Evolutionary conservation across 2,113 vertebrate species (phyloP), one percentile per base, ranked within the genome.

Genomic region (Hippopotamus amphibius): DNA sequence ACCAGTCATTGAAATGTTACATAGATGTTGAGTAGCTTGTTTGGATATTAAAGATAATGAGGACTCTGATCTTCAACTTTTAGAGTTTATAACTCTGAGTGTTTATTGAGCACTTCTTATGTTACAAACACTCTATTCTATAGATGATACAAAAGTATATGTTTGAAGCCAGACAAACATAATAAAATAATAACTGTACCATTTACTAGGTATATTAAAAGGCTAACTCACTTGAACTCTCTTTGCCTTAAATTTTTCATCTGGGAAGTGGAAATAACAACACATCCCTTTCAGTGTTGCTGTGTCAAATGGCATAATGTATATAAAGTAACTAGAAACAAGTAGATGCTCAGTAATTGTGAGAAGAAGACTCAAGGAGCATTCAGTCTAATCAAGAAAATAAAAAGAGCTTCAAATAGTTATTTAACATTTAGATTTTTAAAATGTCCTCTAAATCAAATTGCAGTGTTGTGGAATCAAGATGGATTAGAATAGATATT

Each of bases 341-440:
- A 13, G 10, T 61, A 57, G 50, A 63, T 61, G 13, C 22, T 24
- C 15, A 80, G 6, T 80, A 68, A 93, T 65, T 21, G 12, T 83
- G 17, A 88, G 12, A 79, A 88, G 15, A 79, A 74, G 9, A 24
- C 22, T 80, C 1, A 26, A 33, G 17, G 26, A 68, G 7, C 33
- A 88, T 59, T 8, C 1, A 1, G 8, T 63, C 13, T 21, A 76
- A 80, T 65, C 0, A 72, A 22, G 8, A 55, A 72, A 74, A 61
- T 81, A 82, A 50, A 26, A 79, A 82, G 30, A 90, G 33, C 26
- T 88, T 86, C 30, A 61, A 41, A 90, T 3, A 81, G 1, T 89
- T 74, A 65, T 22, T 59, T 89, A 88, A 17, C 61, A 83, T 84
- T 95, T 93, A 48, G 12, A 85, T 28, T 88, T 88, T 76, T 91